Evolutionary conservation across 2,888 invertebrate genomes (phyloP), one percentile per base, ranked within the genome.

Genomic region (Rhogogaster chlorosoma): DNA sequence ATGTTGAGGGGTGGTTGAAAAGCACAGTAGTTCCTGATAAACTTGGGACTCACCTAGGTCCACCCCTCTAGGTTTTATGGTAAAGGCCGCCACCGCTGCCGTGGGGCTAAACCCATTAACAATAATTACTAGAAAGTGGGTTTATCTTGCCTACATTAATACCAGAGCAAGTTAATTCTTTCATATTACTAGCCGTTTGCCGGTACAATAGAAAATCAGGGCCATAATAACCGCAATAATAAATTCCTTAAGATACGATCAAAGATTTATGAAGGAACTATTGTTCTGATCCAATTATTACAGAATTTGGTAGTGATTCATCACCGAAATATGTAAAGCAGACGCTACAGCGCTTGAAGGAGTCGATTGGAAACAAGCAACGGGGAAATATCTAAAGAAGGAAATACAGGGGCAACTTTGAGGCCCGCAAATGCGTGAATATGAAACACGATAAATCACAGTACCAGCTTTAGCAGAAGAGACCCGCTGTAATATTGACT

Each of bases 1-100:
- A 89, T 89, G 92, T 88, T 91, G 92, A 89, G 92, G 90, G 90
- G 93, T 92, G 88, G 92, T 92, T 85, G 93, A 92, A 91, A 93
- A 93, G 91, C 92, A 93, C 89, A 93, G 93, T 90, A 93, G 93
- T 91, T 93, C 93, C 87, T 93, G 93, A 92, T 93, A 93, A 89
- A 93, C 92, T 91, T 92, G 91, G 87, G 93, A 92, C 86, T 93
- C 93, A 90, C 91, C 93, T 91, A 91, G 89, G 90, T 93, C 93
- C 91, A 89, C 89, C 88, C 89, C 91, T 89, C 92, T 93, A 91
- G 93, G 92, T 90, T 92, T 93, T 90, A 93, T 93, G 90, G 93
- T 92, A 92, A 93, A 93, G 86, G 91, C 91, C 91, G 92, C 92
- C 90, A 92, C 91, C 89, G 91, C 90, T 89, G 90, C 90, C 89